Percentiles rank a stretch among this genome's conserved stretches.
Evolutionary conservation across 1,140 invertebrate genomes (phyloP).

Genomic region (Agrypnia vestita): DNA sequence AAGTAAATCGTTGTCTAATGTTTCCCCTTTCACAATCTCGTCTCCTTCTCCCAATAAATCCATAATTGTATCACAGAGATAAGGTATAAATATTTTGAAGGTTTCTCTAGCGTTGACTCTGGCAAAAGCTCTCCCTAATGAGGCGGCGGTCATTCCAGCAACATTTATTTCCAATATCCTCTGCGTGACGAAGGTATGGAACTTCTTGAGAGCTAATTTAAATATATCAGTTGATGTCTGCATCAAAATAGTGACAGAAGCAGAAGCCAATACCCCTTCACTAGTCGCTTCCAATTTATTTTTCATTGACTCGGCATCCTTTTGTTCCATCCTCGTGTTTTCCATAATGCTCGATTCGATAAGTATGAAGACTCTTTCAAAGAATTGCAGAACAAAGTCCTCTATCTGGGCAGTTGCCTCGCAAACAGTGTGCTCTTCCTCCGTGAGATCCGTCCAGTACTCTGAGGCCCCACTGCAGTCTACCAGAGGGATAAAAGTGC

Average conservation of each 20-base stretch:
- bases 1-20: constrained; percentile 84
- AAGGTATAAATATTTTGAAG: constrained; percentile 81
- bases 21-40: constrained; percentile 78
- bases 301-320: constrained; percentile 73
- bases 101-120: constrained; percentile 80
- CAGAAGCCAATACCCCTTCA: constrained; percentile 80
- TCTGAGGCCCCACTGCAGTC: constrained; percentile 86
- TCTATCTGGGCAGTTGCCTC: constrained; percentile 89
- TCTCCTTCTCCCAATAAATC: constrained; percentile 73
- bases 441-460: constrained; percentile 80
- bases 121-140: constrained; percentile 81
- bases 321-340: constrained; percentile 77
- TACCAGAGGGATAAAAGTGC: constrained; percentile 84
- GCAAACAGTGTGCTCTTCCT: constrained; percentile 85
- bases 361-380: constrained; percentile 84
- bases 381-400: constrained; percentile 90
- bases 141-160: constrained; percentile 84
- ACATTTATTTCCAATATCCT: constrained; percentile 87
- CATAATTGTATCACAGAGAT: constrained; percentile 78
- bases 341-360: constrained; percentile 84
- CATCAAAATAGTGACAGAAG: constrained; percentile 78
- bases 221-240: constrained; percentile 74
- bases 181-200: constrained; percentile 81
- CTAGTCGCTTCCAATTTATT: constrained; percentile 82
- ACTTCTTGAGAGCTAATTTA: constrained; percentile 81